These are phyloP conservation scores for Saccostrea glomerata DNA, from an alignment of 1,140 invertebrate species.

Conservation along the genomic window DNA sequence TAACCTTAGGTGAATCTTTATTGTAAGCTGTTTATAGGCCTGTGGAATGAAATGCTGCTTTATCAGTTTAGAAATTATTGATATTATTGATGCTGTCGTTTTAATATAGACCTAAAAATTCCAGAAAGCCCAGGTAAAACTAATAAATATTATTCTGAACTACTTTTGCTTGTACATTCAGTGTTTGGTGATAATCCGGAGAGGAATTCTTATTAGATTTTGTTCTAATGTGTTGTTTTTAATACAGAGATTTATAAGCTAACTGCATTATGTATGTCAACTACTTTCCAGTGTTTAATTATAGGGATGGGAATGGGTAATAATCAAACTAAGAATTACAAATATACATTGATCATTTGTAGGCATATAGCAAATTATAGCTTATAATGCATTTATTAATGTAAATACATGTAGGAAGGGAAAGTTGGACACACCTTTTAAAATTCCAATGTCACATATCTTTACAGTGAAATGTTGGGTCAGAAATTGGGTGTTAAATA, in stretches of 20 bases:
- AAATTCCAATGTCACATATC: no score
- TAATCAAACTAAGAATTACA: no score
- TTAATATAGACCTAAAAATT: constrained; percentile 25
- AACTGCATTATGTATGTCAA: no score
- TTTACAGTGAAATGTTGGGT: not conserved
- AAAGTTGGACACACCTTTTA: no score
- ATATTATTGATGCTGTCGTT: constrained; percentile 1
- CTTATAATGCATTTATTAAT: no score
- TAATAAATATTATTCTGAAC: not conserved
- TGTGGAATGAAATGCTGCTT: not conserved
- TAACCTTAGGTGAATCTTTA: not conserved
- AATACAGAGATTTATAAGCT: not conserved
- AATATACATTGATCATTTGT: no score
- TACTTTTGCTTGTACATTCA: not conserved
- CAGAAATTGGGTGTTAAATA: not conserved
- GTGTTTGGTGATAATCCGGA: not conserved
- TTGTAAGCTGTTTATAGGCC: not conserved
- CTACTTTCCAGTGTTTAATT: no score
- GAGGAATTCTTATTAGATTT: not conserved
- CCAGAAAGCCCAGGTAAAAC: constrained; percentile 21
- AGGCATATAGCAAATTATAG: no score
- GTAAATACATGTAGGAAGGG: not conserved
- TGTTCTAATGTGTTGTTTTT: not conserved
- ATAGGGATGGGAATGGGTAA: no score
- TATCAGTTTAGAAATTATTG: not conserved